A percentile compares a stretch with the other conserved stretches of the same genome.
Evolutionary conservation across 2,113 vertebrate species (phyloP).

Genomic region (Sus scrofa): T2T-Sscrofa CM000814.6:112429501-112430000

Average conservation of each 20-base stretch:
- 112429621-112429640: background rate
- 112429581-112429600: background rate
- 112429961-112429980: background rate
- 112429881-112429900: too few species aligned
- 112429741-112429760: background rate
- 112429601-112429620: background rate
- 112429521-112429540: background rate
- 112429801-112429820: background rate
- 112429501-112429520: background rate
- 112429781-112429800: background rate
- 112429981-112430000: slow-evolving; percentile 20
- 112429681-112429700: background rate
- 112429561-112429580: background rate
- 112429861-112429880: background rate
- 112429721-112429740: background rate
- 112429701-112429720: background rate
- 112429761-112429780: background rate
- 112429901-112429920: too few species aligned
- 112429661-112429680: background rate
- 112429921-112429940: background rate
- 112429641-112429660: background rate
- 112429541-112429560: background rate
- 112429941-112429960: background rate
- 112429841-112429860: background rate
- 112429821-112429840: background rate